A percentile compares a stretch with the other conserved stretches of the same genome.
Conservation (phyloP, 2,888 invertebrate species). For the Mythimna loreyi region DNA sequence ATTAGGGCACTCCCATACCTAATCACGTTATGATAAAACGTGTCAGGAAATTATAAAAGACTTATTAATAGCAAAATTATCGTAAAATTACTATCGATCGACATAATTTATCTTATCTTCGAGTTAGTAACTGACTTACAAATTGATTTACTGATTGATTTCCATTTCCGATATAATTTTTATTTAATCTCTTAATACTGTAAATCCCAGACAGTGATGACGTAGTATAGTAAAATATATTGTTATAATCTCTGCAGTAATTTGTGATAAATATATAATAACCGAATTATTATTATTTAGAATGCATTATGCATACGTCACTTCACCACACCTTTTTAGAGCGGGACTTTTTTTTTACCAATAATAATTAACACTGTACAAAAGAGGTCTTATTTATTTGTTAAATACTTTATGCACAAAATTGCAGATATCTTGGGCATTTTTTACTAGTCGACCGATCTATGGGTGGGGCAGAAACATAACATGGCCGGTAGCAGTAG, state of each 20-base stretch:
- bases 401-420: no score
- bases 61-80: conserved; percentile 13
- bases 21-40: conserved; percentile 11
- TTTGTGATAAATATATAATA: neutral
- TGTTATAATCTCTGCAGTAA: conserved; percentile 10
- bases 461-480: no score
- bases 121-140: conserved; percentile 11
- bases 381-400: no score
- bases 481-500: no score
- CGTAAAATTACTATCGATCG: conserved; percentile 3
- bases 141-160: neutral
- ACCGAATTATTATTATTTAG: neutral
- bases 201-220: conserved; percentile 9
- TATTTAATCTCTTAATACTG: neutral
- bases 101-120: conserved; percentile 24
- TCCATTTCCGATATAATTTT: conserved; percentile 26
- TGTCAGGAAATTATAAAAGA: neutral
- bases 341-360: no score
- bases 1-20: conserved; percentile 3
- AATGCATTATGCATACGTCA: neutral
- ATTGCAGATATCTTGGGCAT: no score
- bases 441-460: no score
- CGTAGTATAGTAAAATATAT: neutral
- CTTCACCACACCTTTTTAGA: no score
- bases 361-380: no score